Percentiles rank a stretch among this genome's conserved stretches.
Conservation (phyloP, 92 coral and sea anemone genomes). For the Isaurus tuberculatus region DNA sequence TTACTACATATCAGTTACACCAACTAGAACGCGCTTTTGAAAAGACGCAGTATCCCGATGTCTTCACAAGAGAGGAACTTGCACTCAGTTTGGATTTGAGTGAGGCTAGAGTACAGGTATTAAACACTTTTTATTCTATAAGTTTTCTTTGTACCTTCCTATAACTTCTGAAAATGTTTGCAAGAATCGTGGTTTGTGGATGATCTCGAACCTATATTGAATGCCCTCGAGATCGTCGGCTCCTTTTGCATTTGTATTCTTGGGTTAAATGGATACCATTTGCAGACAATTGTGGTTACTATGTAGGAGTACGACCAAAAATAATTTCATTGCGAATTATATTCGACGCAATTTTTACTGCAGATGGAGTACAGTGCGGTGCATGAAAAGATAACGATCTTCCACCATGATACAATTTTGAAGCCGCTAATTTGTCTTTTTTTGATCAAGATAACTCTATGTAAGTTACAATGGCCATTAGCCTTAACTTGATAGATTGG, state of each 20-base stretch:
- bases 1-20: slow-evolving; percentile 95
- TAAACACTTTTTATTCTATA: not conserved
- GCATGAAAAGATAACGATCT: slow-evolving; percentile 33
- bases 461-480: slow-evolving; percentile 41
- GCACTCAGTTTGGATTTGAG: slow-evolving; percentile 91
- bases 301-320: not conserved
- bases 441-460: slow-evolving; percentile 40
- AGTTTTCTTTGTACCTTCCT: not conserved
- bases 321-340: not conserved
- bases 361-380: slow-evolving; percentile 26
- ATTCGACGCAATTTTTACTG: not conserved
- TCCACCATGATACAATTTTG: slow-evolving; percentile 17
- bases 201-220: slow-evolving; percentile 30
- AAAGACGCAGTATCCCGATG: slow-evolving; percentile 97
- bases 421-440: slow-evolving; percentile 34
- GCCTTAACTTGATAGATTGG: slow-evolving; percentile 42
- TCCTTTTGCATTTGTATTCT: not conserved
- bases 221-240: not conserved
- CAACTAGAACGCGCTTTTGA: slow-evolving; percentile 97
- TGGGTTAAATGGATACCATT: not conserved
- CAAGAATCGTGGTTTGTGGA: not conserved
- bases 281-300: not conserved
- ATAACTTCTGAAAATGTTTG: not conserved
- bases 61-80: slow-evolving; percentile 93
- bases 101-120: slow-evolving; percentile 97